Conservation (phyloP, 2,797 vertebrate genomes). For the Oryzias dopingdopingensis region DNA sequence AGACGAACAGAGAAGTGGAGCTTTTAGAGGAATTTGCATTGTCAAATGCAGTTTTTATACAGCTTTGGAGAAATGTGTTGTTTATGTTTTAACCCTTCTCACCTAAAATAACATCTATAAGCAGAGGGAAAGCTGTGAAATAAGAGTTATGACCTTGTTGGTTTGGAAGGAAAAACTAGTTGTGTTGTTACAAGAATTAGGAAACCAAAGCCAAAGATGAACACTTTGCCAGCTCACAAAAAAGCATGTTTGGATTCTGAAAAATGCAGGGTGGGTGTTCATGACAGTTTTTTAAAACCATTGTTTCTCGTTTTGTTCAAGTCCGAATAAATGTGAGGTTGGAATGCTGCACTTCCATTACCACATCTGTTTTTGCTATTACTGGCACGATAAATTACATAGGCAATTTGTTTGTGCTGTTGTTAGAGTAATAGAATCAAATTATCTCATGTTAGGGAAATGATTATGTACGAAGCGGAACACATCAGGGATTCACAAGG, state of each 20-base stretch:
- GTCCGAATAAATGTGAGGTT: conserved; percentile 66
- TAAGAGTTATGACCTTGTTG: conserved; percentile 32
- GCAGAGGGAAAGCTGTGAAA: conserved; percentile 27
- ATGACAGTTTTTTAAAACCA: conserved; percentile 66
- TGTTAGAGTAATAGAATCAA: conserved; percentile 77
- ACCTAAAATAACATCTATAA: conserved; percentile 44
- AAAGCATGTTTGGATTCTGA: conserved; percentile 63
- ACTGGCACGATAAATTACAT: conserved; percentile 78
- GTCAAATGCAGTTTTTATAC: conserved; percentile 45
- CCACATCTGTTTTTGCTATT: conserved; percentile 76
- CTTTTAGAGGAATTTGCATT: conserved; percentile 53
- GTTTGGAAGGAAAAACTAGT: conserved; percentile 38
- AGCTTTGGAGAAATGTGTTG: conserved; percentile 32
- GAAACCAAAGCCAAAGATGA: conserved; percentile 51
- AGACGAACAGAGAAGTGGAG: conserved; percentile 45
- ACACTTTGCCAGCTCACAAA: conserved; percentile 62
- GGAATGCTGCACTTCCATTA: conserved; percentile 65
- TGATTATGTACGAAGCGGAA: conserved; percentile 73
- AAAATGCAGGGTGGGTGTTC: conserved; percentile 56
- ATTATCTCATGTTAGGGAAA: conserved; percentile 75
- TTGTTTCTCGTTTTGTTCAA: conserved; percentile 60
- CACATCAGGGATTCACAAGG: conserved; percentile 73
- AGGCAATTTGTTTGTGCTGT: conserved; percentile 76
- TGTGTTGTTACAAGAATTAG: conserved; percentile 47
- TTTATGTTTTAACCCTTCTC: conserved; percentile 31